Evolutionary conservation across 1,140 invertebrate species (phyloP), one percentile per base, ranked within the genome.

Genomic region (Ganaspis sp.): DNA sequence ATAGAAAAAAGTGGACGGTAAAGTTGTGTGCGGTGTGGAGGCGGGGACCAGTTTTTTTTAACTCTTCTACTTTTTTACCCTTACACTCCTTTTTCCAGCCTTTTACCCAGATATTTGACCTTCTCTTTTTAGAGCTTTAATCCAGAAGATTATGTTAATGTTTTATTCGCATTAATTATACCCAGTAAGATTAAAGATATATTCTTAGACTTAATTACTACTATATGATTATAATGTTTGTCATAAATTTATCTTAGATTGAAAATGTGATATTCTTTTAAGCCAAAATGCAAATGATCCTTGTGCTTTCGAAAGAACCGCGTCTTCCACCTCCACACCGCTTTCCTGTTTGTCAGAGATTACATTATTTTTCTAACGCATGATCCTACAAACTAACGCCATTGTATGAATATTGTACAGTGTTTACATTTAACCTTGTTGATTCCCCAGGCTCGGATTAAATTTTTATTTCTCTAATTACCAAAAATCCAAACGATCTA

Each of bases 341-440:
- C 83, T 81, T 84, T 83, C 79, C 76, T 83, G 53, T 85, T 78
- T 84, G 73, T 83, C 77, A 81, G 77, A 88, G 70, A 84, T 81
- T 49, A 49, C 45, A 82, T 87, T 88, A 85, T 87, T 88, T 87
- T 87, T 87, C 81, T 87, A 85, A 88, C 80, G 87, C 87, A 87
- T 88, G 87, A 82, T 87, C 85, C 76, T 84, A 78, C 23, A 64
- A 26, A 77, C 40, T 73, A 37, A 74, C 42, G 74, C 42, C 64
- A 69, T 72, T 72, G n/a, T n/a, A 53, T 69, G 54, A 29, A 64
- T 64, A 64, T 64, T 64, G 58, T 64, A 64, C 29, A 64, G 58
- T 64, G 15, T 64, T 64, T 64, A 29, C 23, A 15, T 29, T 29
- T 23, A 64, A 64, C 54, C 54, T 64, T 64, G 54, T 64, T 64